A percentile compares a stretch with the other conserved stretches of the same genome.
phyloP scores from a whole-genome alignment of 2,888 invertebrate genomes.

The Cryptus armator region DNA sequence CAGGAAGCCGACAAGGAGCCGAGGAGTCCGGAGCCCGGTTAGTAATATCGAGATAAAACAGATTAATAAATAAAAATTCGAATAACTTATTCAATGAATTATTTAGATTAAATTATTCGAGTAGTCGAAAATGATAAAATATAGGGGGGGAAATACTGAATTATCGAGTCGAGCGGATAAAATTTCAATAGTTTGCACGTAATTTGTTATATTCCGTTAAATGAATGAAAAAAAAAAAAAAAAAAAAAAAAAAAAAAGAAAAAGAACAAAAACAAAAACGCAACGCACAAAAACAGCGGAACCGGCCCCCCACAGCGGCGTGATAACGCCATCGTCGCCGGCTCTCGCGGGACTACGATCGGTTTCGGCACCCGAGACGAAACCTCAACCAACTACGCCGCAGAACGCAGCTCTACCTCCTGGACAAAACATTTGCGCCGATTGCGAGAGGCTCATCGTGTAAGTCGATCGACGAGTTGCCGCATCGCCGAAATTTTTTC shows the following conservation, averaged over 20 bases:
- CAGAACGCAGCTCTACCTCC: slow-evolving; percentile 90
- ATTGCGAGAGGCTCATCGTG: slow-evolving; percentile 99
- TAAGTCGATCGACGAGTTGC: slow-evolving; percentile 88
- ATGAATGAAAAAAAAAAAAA: slow-evolving; percentile 6
- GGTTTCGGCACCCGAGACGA: slow-evolving; percentile 91
- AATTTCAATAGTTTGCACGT: background rate
- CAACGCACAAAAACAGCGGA: slow-evolving; percentile 81
- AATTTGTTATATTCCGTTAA: background rate
- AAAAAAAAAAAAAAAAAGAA: background rate
- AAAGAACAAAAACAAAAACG: background rate
- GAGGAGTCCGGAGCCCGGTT: slow-evolving; percentile 90
- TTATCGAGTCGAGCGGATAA: slow-evolving; percentile 1
- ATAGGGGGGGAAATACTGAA: slow-evolving; percentile 39
- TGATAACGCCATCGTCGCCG: slow-evolving; percentile 85
- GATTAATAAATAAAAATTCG: background rate
- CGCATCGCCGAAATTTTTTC: slow-evolving; percentile 67
- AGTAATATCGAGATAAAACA: slow-evolving; percentile 72
- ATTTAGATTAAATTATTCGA: background rate
- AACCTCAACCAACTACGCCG: slow-evolving; percentile 86
- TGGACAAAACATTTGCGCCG: slow-evolving; percentile 97
- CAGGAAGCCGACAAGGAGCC: slow-evolving; percentile 95
- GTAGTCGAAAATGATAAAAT: slow-evolving; percentile 9
- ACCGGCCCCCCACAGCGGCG: slow-evolving; percentile 84
- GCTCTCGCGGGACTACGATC: slow-evolving; percentile 88
- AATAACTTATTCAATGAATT: background rate